Evolutionary conservation across 2,888 invertebrate species (phyloP), one percentile per base, ranked within the genome.

Genomic region (Drosophila paranaensis): DNA sequence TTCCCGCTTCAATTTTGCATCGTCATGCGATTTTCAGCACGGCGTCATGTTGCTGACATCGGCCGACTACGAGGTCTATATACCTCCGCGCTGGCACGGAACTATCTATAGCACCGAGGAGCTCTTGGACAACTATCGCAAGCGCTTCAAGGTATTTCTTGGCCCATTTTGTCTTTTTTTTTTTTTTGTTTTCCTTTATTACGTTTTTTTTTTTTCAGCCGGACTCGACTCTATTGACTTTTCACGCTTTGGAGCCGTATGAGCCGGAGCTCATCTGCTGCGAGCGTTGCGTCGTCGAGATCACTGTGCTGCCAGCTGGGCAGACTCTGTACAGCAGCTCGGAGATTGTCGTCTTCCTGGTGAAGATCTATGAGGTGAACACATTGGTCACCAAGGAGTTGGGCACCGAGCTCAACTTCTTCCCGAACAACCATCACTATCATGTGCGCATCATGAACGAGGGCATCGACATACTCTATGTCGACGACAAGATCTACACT

Each of bases 221-320:
- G 8, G 72, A 83, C 51, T 54, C 66, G 5, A 27, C 64, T 0
- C 10, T 74, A 16, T 43, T 83, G 37, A 83, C 81, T 8, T 83
- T 83, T 20, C 86, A 83, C 35, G 83, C 83, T 0, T 2, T 83
- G 27, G 68, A 77, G 0, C 70, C 79, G 6, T 79, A 74, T 6
- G 83, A 81, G 5, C 87, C 82, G 20, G 82, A 83, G 58, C 42
- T 83, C n/a, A 77, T 83, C 13, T 83, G 86, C 58, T 81, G 81
- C 27, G 65, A 77, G 2, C 67, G 64, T 4, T 48, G 42, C 16
- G 82, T 82, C 3, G 48, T 81, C 8, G 86, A 82, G 58, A 51
- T 82, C n/a, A 80, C 82, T 0, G 79, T 53, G 0, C 20, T 83
- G 30, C 86, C 86, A 0, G 86, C 82, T 2, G 82, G 82, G 0